Conservation (phyloP, 2,797 vertebrate genomes). For the Chiroxiphia lanceolata region DNA sequence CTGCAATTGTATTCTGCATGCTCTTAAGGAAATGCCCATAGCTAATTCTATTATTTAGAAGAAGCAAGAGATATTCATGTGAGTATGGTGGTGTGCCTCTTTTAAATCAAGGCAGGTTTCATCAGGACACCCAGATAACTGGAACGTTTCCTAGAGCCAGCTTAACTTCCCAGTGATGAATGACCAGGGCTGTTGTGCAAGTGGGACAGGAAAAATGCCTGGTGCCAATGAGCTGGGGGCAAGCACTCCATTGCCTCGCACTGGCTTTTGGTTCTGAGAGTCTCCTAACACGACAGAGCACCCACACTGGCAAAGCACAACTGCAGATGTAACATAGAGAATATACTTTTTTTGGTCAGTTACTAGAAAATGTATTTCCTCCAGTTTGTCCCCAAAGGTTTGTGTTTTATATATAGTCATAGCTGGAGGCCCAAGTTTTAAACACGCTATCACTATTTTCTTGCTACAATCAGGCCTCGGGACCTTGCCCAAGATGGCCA, state of each 20-base stretch:
- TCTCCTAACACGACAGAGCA: not conserved
- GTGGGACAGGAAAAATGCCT: not conserved
- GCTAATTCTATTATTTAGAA: slow-evolving; percentile 43
- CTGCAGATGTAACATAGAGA: not conserved
- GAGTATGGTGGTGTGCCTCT: not conserved
- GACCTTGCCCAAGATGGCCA: not conserved
- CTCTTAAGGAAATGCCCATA: slow-evolving; percentile 67
- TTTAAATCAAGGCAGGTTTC: slow-evolving; percentile 18
- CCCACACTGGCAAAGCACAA: not conserved
- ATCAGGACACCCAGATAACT: not conserved
- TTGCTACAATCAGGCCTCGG: not conserved
- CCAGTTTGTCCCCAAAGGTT: not conserved
- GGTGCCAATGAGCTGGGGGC: not conserved
- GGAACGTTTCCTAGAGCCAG: not conserved
- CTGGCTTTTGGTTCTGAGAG: not conserved
- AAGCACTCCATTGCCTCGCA: fast-evolving
- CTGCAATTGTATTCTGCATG: slow-evolving; percentile 28
- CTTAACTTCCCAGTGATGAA: not conserved
- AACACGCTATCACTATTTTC: not conserved
- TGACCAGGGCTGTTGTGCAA: not conserved
- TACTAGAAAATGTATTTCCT: slow-evolving; percentile 9
- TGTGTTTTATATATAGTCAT: not conserved
- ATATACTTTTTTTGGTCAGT: not conserved
- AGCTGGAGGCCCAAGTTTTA: not conserved
- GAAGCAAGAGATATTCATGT: not conserved